Evolutionary conservation across 2,797 vertebrate species (phyloP).

Genomic region (Champsocephalus gunnari): DNA sequence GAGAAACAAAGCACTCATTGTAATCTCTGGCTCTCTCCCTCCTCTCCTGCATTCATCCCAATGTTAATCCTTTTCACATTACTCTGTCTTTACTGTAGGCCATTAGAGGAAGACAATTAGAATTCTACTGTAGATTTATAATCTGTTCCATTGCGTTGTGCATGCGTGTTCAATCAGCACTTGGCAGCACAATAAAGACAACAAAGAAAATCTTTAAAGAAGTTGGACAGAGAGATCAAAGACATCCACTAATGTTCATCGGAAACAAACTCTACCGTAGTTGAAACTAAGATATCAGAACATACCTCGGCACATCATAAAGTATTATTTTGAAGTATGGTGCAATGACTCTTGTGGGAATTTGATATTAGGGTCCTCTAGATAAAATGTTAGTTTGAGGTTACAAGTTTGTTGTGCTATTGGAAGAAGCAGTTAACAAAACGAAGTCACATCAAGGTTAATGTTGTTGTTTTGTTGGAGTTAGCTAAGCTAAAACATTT

Average conservation of each 20-base stretch:
- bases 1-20: conserved; percentile 80
- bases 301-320: not conserved
- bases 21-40: conserved; percentile 69
- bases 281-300: conserved; percentile 30
- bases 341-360: conserved; percentile 6
- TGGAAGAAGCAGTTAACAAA: conserved; percentile 22
- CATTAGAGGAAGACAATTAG: conserved; percentile 73
- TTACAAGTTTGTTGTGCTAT: not conserved
- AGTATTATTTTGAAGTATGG: conserved; percentile 10
- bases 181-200: conserved; percentile 57
- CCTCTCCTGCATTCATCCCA: conserved; percentile 69
- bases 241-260: not conserved
- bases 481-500: not conserved
- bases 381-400: conserved; percentile 9
- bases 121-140: conserved; percentile 72
- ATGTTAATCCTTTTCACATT: conserved; percentile 81
- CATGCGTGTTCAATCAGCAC: conserved; percentile 61
- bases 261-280: conserved; percentile 12
- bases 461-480: not conserved
- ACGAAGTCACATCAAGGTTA: conserved; percentile 1
- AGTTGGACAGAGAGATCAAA: conserved; percentile 19
- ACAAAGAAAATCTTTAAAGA: conserved; percentile 13
- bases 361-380: conserved; percentile 4
- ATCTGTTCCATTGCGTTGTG: conserved; percentile 55
- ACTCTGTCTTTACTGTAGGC: conserved; percentile 73